Base-by-base conservation (phyloP, 2,797 vertebrate genomes). In the Steatocranus sp. region DNA sequence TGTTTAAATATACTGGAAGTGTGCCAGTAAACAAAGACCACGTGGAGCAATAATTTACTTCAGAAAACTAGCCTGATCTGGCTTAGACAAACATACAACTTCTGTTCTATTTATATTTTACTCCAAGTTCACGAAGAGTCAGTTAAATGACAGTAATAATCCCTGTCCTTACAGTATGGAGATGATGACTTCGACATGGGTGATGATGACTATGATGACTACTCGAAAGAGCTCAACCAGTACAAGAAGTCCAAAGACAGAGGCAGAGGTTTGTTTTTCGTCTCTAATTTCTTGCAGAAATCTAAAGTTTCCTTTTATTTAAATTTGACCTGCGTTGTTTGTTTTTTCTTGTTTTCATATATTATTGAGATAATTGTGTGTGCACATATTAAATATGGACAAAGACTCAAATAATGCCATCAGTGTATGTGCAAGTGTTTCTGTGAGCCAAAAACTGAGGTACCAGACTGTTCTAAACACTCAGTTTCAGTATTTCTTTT, bases 141-240 rank as follows among this genome's bases (percentile, higher is more conserved):
- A 20, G 8, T 4, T 4, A 6, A 53, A 8, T 58, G 15, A 30
- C 7, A 8, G 12, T 75, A 11, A 8, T 48, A 15, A 17, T 73
- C 8, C 48, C 3, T 11, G 51, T 80, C n/a, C 14, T 53, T 23
- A 5, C 84, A 95, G 93, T 95, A 90, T 18, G 93, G 94, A 14
- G 98, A 96, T 0, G 96, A 99, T 3, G 93, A 96, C 3, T 98
- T 97, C 27, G 97, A 98, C 17, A 94, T 97, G 91, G 96, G 95
- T 0, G 98, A 98, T 0, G 98, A 98, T 0, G 97, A 98, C 4
- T 98, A 98, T 1, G 97, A 99, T 0, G 98, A 98, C 11, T 99
- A 97, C 79, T 97, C 97, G 1, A 99, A 99, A 85, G 98, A 99
- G 14, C 89, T 97, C 36, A 97, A 92, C 86, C 98, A 97, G 82